Conservation (phyloP, 1,140 invertebrate genomes). For the Anoplolepis gracilipes region DNA sequence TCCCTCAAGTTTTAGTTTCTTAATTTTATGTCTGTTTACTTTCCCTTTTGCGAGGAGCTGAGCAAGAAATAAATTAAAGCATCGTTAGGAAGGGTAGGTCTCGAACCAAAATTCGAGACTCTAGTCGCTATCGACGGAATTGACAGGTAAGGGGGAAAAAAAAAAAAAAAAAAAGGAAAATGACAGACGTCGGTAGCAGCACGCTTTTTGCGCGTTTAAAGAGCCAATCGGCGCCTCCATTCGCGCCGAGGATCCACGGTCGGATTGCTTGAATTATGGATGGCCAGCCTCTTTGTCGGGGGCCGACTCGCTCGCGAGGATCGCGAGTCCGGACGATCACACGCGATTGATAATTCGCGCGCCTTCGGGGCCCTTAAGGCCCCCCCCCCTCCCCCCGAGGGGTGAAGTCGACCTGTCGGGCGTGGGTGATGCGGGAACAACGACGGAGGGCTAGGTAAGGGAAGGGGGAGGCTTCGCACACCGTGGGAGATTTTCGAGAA, state of each 20-base stretch:
- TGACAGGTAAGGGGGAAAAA: conserved; percentile 34
- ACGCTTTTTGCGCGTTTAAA: conserved; percentile 57
- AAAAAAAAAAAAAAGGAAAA: no score
- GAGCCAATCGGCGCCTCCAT: conserved; percentile 72
- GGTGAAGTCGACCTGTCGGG: conserved; percentile 37
- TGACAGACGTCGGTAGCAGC: background rate
- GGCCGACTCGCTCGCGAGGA: conserved; percentile 55
- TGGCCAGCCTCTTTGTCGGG: conserved; percentile 77
- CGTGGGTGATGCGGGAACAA: conserved; percentile 73
- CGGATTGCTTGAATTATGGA: conserved; percentile 81
- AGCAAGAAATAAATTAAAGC: background rate
- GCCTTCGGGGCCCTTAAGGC: conserved; percentile 47
- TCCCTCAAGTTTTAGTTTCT: background rate
- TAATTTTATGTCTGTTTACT: conserved; percentile 3
- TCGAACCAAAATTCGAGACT: no score
- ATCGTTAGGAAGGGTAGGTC: background rate
- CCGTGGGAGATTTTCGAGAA: conserved; percentile 71
- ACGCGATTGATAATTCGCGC: conserved; percentile 77
- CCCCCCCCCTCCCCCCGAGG: no score
- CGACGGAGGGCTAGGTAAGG: conserved; percentile 27
- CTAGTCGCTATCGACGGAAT: conserved; percentile 4
- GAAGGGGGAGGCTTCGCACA: background rate
- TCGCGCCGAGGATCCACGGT: conserved; percentile 65
- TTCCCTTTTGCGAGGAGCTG: conserved; percentile 15
- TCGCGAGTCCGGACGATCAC: conserved; percentile 68